phyloP scores from a whole-genome alignment of 1,140 invertebrate species.

The Druon quercuslanigerum region DNA sequence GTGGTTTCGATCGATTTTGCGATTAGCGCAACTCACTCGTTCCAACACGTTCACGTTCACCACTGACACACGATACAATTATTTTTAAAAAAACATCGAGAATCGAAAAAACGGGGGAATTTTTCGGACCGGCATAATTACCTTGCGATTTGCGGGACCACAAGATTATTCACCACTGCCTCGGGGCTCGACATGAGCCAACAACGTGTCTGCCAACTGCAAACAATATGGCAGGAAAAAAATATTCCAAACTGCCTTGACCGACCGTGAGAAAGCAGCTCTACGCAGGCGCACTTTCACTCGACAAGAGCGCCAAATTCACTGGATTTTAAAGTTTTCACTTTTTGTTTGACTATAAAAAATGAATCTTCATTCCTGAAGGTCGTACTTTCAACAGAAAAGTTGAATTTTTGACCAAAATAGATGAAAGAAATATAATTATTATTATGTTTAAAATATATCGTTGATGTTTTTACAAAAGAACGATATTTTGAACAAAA shows the following conservation, averaged over 20 bases:
- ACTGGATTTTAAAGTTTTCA: no score
- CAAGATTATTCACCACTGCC: constrained; percentile 15
- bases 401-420: no score
- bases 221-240: constrained; percentile 18
- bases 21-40: constrained; percentile 19
- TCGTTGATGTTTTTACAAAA: no score
- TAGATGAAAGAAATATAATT: no score
- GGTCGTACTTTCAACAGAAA: no score
- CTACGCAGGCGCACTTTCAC: constrained; percentile 10
- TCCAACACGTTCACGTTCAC: constrained; percentile 8
- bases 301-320: no score
- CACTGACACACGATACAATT: not conserved
- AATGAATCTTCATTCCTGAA: no score
- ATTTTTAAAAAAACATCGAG: not conserved
- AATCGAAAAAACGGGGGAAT: constrained; percentile 8
- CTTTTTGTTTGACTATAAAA: no score
- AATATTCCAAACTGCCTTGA: constrained; percentile 46
- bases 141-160: constrained; percentile 13
- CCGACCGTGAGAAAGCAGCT: constrained; percentile 47
- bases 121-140: constrained; percentile 10
- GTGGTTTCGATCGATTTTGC: constrained; percentile 16
- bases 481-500: no score
- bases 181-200: constrained; percentile 1
- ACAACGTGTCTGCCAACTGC: constrained; percentile 9
- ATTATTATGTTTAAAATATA: no score